phyloP scores from a whole-genome alignment of 37 sponge, comb jelly and placozoan species.

The Geodia barretti region DNA sequence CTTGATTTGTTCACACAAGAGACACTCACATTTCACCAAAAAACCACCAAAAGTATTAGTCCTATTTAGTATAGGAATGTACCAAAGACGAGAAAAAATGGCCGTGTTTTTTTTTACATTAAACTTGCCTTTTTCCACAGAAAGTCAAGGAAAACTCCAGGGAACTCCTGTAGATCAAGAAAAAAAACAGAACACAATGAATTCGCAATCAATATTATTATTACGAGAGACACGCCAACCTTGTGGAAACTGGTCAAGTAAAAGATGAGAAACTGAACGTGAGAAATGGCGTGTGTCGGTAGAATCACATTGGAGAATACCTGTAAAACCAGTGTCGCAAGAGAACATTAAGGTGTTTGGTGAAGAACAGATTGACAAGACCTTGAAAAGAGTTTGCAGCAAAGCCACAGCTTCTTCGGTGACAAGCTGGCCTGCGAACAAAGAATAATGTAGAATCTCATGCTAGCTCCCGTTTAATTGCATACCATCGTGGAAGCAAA shows the following conservation, averaged over 20 bases:
- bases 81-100: neutral
- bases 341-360: neutral
- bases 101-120: neutral
- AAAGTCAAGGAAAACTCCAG: slow-evolving; percentile 56
- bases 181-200: neutral
- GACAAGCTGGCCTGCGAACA: neutral
- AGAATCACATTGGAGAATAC: slow-evolving; percentile 62
- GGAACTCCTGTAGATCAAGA: slow-evolving; percentile 49
- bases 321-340: slow-evolving; percentile 18
- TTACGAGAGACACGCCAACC: slow-evolving; percentile 2
- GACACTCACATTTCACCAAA: no score
- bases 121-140: slow-evolving; percentile 60
- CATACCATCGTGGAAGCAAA: slow-evolving; percentile 30
- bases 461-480: neutral
- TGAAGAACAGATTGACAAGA: neutral
- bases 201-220: neutral
- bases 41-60: no score
- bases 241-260: slow-evolving; percentile 58
- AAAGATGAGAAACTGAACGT: slow-evolving; percentile 86
- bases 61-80: no score
- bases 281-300: slow-evolving; percentile 76
- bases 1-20: no score
- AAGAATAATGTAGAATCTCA: neutral
- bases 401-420: neutral
- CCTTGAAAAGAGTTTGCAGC: slow-evolving; percentile 5